Conservation (phyloP, 37 sponge, comb jelly and placozoan genomes). For the Amphimedon queenslandica region DNA sequence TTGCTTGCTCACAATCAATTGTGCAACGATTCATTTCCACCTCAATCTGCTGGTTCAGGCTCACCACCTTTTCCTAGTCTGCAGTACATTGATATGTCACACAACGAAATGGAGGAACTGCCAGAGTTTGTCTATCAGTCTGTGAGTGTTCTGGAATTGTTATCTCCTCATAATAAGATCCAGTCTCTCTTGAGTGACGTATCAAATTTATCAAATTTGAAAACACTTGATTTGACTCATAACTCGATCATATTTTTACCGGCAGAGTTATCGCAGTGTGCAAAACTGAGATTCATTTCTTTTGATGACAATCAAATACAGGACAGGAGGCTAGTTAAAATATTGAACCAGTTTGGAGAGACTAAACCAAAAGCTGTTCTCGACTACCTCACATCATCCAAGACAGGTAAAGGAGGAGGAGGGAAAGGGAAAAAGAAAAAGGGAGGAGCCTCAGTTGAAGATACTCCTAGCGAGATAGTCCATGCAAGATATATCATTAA, state of each 20-base stretch:
- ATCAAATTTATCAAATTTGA: constrained; percentile 17
- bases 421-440: constrained; percentile 23
- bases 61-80: constrained; percentile 36
- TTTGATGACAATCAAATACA: constrained; percentile 73
- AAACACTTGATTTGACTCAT: constrained; percentile 40
- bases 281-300: constrained; percentile 49
- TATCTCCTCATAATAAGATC: constrained; percentile 51
- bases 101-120: constrained; percentile 49
- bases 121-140: constrained; percentile 44
- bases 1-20: constrained; percentile 54
- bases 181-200: constrained; percentile 14
- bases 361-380: constrained; percentile 81
- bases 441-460: constrained; percentile 12
- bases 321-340: constrained; percentile 73
- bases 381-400: constrained; percentile 64
- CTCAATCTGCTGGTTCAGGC: constrained; percentile 3
- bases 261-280: constrained; percentile 58
- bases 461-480: background rate
- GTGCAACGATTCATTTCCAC: constrained; percentile 52
- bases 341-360: constrained; percentile 77
- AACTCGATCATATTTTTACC: constrained; percentile 63
- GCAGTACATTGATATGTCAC: constrained; percentile 51
- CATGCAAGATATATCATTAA: constrained; percentile 9
- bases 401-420: constrained; percentile 3
- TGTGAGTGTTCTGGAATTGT: constrained; percentile 36